phyloP scores from a whole-genome alignment of 2,888 invertebrate genomes.

The Chaetoderma sp. region DNA sequence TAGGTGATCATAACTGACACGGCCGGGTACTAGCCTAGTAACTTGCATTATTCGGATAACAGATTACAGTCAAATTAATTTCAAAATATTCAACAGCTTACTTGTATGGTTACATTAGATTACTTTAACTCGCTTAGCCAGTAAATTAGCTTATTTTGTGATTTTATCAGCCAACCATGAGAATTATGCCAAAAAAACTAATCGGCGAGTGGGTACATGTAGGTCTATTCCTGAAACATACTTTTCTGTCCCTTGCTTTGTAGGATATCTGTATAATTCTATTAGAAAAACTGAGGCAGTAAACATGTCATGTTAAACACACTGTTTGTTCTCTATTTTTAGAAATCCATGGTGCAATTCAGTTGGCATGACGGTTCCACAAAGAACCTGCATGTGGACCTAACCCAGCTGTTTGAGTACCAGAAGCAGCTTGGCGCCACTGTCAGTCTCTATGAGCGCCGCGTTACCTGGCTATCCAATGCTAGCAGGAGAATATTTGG shows the following conservation, averaged over 20 bases:
- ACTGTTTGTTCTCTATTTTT: not conserved
- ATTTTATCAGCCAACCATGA: not conserved
- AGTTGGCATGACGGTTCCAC: slow-evolving; percentile 69
- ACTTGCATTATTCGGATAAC: too few species aligned
- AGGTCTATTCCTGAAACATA: not conserved
- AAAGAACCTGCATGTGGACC: slow-evolving; percentile 69
- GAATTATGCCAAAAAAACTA: not conserved
- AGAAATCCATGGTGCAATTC: slow-evolving; percentile 69
- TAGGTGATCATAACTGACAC: too few species aligned
- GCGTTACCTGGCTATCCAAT: slow-evolving; percentile 67
- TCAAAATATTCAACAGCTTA: too few species aligned
- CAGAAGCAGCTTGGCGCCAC: slow-evolving; percentile 67
- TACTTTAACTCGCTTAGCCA: too few species aligned
- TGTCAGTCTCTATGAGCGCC: slow-evolving; percentile 65
- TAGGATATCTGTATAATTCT: too few species aligned
- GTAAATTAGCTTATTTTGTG: not conserved
- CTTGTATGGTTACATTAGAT: too few species aligned
- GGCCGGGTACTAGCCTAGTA: too few species aligned
- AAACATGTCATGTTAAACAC: too few species aligned
- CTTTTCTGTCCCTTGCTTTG: too few species aligned
- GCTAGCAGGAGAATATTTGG: slow-evolving; percentile 68
- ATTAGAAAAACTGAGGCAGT: too few species aligned
- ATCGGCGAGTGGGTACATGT: not conserved
- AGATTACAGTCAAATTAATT: too few species aligned
- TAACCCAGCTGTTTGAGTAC: slow-evolving; percentile 69